These are phyloP conservation scores for Cheilosia impressa DNA, from an alignment of 2,888 invertebrate species.

Conservation along the genomic window DNA sequence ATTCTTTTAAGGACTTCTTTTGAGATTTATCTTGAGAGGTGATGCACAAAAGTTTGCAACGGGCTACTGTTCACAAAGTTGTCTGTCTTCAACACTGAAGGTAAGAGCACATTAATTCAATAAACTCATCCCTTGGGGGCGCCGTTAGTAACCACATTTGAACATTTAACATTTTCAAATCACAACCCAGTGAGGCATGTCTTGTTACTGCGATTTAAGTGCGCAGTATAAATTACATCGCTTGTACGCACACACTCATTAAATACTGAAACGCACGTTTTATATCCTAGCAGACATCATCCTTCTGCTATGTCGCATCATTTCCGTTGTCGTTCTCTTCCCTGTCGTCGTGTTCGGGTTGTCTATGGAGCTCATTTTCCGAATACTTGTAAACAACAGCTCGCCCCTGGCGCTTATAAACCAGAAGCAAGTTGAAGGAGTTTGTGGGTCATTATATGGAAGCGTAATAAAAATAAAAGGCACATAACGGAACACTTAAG, in stretches of 20 bases:
- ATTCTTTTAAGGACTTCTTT: constrained; percentile 18
- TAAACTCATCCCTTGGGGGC: constrained; percentile 10
- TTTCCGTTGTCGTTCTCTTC: constrained; percentile 20
- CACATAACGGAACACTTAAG: constrained; percentile 67
- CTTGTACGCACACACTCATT: constrained; percentile 63
- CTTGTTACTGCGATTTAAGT: constrained; percentile 65
- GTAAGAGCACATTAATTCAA: neutral
- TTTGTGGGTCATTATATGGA: constrained; percentile 68
- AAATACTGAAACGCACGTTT: constrained; percentile 23
- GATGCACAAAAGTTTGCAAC: neutral
- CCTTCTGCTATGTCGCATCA: constrained; percentile 21
- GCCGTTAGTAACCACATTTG: constrained; percentile 56
- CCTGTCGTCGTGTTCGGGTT: constrained; percentile 5
- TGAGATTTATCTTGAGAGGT: constrained; percentile 1
- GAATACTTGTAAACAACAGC: constrained; percentile 69
- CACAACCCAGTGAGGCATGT: constrained; percentile 48
- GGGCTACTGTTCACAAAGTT: too few relatives aligned
- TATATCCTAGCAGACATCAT: constrained; percentile 3
- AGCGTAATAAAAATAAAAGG: constrained; percentile 60
- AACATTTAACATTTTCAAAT: constrained; percentile 60
- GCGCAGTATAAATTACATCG: constrained; percentile 52
- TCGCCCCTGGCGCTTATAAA: constrained; percentile 49
- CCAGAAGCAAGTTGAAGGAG: constrained; percentile 66
- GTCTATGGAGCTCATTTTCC: constrained; percentile 59
- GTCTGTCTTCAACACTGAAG: too few relatives aligned